Evolutionary conservation across 2,113 vertebrate genomes (phyloP).

Genomic region (Leucosticte australis): DNA sequence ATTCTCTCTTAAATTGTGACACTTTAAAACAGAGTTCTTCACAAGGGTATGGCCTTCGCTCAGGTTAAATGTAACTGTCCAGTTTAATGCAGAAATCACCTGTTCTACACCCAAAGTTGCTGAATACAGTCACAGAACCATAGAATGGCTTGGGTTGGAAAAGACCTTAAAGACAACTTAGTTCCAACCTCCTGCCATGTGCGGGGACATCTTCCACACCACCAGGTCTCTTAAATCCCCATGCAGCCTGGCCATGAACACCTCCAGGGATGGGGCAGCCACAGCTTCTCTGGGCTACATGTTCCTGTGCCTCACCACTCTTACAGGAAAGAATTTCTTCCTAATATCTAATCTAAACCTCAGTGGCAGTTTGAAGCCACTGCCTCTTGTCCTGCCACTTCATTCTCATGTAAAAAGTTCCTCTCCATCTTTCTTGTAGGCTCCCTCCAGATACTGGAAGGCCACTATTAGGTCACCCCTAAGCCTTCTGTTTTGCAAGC

Average conservation of each 20-base stretch:
- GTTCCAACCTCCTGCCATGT: not conserved
- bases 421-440: not conserved
- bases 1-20: not conserved
- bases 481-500: not conserved
- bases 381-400: not conserved
- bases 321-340: not conserved
- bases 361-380: not conserved
- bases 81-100: not conserved
- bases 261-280: not conserved
- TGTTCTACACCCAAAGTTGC: not conserved
- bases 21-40: not conserved
- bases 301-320: not conserved
- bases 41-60: not conserved
- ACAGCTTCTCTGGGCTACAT: not conserved
- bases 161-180: not conserved
- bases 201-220: accelerated
- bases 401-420: too few species aligned
- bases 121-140: not conserved
- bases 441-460: not conserved
- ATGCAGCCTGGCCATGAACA: not conserved
- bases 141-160: not conserved
- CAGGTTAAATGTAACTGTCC: not conserved
- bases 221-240: not conserved
- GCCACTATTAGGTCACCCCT: too few species aligned
- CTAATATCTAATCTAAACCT: not conserved